Evolutionary conservation across 2,797 vertebrate genomes (phyloP).

Genomic region (Hapalemur alaotrensis): DNA sequence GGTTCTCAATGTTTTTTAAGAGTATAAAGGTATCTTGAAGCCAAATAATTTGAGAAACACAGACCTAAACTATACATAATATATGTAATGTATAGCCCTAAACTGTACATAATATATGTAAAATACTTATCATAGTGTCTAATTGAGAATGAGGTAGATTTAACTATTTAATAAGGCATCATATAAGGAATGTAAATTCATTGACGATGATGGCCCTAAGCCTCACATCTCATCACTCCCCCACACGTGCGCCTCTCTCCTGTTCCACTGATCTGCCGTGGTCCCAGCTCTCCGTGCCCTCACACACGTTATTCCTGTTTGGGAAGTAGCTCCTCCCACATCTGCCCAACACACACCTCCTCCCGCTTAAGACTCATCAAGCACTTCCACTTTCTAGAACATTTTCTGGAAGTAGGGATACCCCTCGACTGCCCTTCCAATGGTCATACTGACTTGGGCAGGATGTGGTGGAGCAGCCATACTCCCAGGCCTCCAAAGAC

Average conservation of each 20-base stretch:
- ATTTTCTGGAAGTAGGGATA: neutral
- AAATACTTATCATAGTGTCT: neutral
- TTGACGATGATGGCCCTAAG: too few relatives aligned
- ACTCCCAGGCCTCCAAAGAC: neutral
- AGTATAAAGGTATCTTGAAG: neutral
- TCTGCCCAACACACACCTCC: neutral
- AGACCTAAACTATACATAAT: neutral
- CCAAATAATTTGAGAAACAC: neutral
- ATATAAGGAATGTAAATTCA: neutral
- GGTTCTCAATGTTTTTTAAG: neutral
- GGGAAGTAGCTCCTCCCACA: neutral
- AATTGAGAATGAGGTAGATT: neutral
- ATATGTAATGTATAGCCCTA: neutral
- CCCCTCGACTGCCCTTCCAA: neutral
- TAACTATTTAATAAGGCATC: neutral
- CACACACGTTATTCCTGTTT: neutral
- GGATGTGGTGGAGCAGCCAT: neutral
- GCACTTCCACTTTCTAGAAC: neutral
- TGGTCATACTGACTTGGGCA: neutral
- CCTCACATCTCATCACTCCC: neutral
- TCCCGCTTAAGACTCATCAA: neutral
- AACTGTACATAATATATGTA: neutral
- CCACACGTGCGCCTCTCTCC: rapidly evolving
- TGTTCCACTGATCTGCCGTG: neutral
- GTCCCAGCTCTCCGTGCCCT: neutral